Evolutionary conservation across 2,113 vertebrate species (phyloP), one percentile per base, ranked within the genome.

Genomic region (Erpornis zantholeuca): DNA sequence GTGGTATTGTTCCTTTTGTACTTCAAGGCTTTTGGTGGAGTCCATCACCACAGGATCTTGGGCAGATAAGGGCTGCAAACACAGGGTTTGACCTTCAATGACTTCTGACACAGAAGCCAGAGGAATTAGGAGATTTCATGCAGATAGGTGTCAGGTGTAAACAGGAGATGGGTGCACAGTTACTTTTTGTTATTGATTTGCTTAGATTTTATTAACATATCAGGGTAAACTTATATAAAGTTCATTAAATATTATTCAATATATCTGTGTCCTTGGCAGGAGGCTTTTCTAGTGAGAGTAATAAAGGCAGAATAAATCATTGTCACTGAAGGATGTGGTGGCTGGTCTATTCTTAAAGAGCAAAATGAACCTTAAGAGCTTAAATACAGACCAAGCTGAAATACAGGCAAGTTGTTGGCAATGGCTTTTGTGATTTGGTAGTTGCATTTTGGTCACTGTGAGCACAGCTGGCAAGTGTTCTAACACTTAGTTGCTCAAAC

Each of bases 261-360:
- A 54, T 64, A 68, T 22, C 85, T 83, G 24, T 92, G 82, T 86
- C 72, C 92, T 90, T 96, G 82, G 25, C 52, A 93, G 56, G 42
- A 88, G 86, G 28, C 38, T 86, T 96, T 93, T 90, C 75, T 88
- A 77, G 29, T 68, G 59, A 83, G 63, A 92, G 59, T 86, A 93
- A 93, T 96, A 88, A 94, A 86, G 24, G 76, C 40, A 81, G 68
- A 88, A 95, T 95, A 95, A 94, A 93, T 96, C 87, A 92, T 71
- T 90, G 93, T 91, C 75, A 92, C 18, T 84, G 77, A 86, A 66
- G 14, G 35, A 35, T 66, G 7, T 73, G 56, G 56, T 66, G 44
- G 28, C 75, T 94, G 33, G 8, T 90, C 33, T 73, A 38, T 54
- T 81, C 38, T 84, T 86, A 47, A 89, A 59, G 53, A 68, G 57